A percentile compares a stretch with the other conserved stretches of the same genome.
Conservation (phyloP, 1,140 invertebrate genomes). For the Dreissena rostriformis region DNA sequence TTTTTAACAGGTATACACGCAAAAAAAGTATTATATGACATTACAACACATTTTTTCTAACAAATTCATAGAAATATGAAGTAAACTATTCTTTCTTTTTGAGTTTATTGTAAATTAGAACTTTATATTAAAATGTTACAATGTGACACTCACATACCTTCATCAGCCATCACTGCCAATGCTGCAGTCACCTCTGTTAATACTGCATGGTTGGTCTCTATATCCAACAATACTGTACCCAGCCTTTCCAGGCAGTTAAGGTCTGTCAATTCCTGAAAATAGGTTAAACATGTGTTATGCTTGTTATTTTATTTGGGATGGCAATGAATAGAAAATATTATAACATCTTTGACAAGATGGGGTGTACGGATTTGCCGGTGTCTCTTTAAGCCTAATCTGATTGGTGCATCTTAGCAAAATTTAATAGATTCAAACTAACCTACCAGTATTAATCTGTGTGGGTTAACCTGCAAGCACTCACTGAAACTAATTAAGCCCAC, state of each 20-base stretch:
- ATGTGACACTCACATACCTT: slow-evolving; percentile 60
- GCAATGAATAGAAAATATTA: too few species aligned
- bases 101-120: neutral
- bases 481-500: too few species aligned
- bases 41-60: neutral
- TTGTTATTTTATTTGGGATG: too few species aligned
- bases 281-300: neutral
- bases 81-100: too few species aligned
- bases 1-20: too few species aligned
- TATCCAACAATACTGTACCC: slow-evolving; percentile 59
- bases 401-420: too few species aligned
- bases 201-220: slow-evolving; percentile 59
- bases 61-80: neutral
- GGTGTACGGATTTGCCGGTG: too few species aligned
- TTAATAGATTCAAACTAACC: too few species aligned
- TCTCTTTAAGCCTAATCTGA: too few species aligned
- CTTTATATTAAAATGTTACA: neutral
- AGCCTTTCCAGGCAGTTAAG: slow-evolving; percentile 67
- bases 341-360: too few species aligned
- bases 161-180: slow-evolving; percentile 72
- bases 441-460: too few species aligned
- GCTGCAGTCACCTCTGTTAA: slow-evolving; percentile 72
- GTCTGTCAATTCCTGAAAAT: slow-evolving; percentile 60
- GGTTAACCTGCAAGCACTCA: too few species aligned
- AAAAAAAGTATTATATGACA: neutral